phyloP scores from a whole-genome alignment of 2,797 vertebrate species.

The Nannoperca obscura region DNA sequence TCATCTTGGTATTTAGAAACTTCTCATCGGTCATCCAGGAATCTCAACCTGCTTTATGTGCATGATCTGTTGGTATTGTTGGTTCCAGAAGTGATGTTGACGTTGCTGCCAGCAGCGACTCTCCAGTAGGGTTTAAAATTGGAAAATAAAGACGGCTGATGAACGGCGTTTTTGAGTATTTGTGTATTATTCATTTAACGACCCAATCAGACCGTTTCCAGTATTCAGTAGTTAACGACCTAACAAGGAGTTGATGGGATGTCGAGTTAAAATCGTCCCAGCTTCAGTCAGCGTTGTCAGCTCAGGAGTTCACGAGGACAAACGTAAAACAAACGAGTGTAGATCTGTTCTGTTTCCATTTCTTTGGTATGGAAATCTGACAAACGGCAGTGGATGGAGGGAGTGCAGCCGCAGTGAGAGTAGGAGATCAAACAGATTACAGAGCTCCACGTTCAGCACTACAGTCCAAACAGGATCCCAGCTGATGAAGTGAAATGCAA shows the following conservation, averaged over 20 bases:
- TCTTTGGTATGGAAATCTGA: conserved; percentile 52
- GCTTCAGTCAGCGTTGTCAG: conserved; percentile 35
- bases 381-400: conserved; percentile 27
- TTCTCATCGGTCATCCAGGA: conserved; percentile 57
- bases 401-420: conserved; percentile 25
- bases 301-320: conserved; percentile 38
- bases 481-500: conserved; percentile 68
- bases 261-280: conserved; percentile 4
- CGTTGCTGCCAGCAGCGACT: conserved; percentile 24
- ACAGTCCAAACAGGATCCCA: conserved; percentile 51
- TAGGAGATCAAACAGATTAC: conserved; percentile 47
- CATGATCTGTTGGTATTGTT: conserved; percentile 61
- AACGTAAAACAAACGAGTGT: conserved; percentile 35
- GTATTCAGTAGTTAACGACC: conserved; percentile 6
- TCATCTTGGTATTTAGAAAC: neutral
- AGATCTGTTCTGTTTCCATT: conserved; percentile 39
- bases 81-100: conserved; percentile 48
- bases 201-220: conserved; percentile 24
- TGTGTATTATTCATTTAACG: conserved; percentile 14
- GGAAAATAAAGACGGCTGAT: conserved; percentile 3
- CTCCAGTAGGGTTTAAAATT: neutral
- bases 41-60: conserved; percentile 62
- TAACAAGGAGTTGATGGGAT: neutral
- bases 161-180: conserved; percentile 2
- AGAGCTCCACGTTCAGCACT: conserved; percentile 32